Base-by-base conservation (phyloP, 2,888 invertebrate genomes). In the Drosophila koepferae region DNA sequence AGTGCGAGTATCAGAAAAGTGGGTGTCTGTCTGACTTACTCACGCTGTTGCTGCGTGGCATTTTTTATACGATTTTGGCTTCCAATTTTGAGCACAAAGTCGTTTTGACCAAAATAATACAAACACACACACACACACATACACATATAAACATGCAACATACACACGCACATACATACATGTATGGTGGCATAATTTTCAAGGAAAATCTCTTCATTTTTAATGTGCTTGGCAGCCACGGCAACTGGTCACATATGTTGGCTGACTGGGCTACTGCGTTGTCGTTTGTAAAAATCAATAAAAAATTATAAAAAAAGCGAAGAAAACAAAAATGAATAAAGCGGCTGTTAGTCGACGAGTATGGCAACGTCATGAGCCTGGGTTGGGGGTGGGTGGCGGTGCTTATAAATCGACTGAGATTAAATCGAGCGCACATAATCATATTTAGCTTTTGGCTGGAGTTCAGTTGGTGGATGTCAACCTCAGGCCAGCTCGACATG, bases 121-220 rank as follows among this genome's bases (percentile, higher is more conserved):
- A 70, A 61, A 49, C 53, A 68, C 63, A 70, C 63, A 63, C 53
- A 68, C 65, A n/a, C 3, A 38, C 10, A 68, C 43, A 40, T 23
- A 61, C 49, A 61, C 23, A 61, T 20, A 44, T 12, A 4, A 18
- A 18, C 36, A n/a, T 12, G 3, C 28, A 28, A 28, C 28, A 28
- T 44, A 61, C 18, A 61, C 28, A 44, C 18, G 1, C 36, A 14
- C 20, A n/a, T n/a, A 16, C 20, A 44, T 43, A 55, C 60, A 46
- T 16, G 59, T 38, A 62, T 53, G 68, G 61, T 68, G 77, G 73
- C 89, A 86, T 82, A 72, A 81, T 89, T 89, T 89, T 89, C 86
- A 90, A 90, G 90, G 90, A 90, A 86, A 90, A 86, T 90, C 86
- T 86, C 90, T 86, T 86, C 80, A 90, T 89, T 90, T 85, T 86